Evolutionary conservation across 2,113 vertebrate genomes (phyloP).

Genomic region (Jacana jacana): DNA sequence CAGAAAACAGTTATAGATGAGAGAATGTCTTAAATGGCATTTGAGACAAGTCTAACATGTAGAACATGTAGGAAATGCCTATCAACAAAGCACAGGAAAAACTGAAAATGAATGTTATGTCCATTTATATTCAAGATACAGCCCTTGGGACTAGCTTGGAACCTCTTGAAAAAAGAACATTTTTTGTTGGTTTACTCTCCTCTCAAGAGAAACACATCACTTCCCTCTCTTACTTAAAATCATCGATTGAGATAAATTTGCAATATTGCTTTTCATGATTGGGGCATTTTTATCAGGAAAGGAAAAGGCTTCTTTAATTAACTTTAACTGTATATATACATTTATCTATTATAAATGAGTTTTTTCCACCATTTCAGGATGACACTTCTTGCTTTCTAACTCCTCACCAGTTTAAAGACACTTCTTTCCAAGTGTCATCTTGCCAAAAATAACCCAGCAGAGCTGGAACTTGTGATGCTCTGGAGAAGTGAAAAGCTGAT

Average conservation of each 20-base stretch:
- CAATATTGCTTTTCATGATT: not conserved
- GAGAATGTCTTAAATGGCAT: conserved; percentile 7
- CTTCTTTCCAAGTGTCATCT: not conserved
- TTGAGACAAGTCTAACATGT: not conserved
- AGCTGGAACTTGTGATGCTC: accelerated
- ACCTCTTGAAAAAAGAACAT: not conserved
- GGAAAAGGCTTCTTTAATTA: not conserved
- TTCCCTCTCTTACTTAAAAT: not conserved
- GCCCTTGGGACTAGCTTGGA: not conserved
- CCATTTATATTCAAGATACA: not conserved
- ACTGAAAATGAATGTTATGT: not conserved
- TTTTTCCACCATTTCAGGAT: not conserved
- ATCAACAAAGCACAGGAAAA: not conserved
- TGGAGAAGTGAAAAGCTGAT: not conserved
- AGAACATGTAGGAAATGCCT: not conserved
- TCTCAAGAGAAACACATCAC: not conserved
- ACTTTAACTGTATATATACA: not conserved
- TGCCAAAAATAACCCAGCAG: not conserved
- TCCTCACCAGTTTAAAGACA: not conserved
- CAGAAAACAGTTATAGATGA: conserved; percentile 13
- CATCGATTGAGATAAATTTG: not conserved
- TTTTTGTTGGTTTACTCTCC: not conserved
- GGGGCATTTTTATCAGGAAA: not conserved
- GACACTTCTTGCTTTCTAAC: not conserved
- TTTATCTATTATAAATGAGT: not conserved